These are phyloP conservation scores for Eudasyphora cyanicolor DNA, from an alignment of 2,888 invertebrate genomes.

Conservation along the genomic window DNA sequence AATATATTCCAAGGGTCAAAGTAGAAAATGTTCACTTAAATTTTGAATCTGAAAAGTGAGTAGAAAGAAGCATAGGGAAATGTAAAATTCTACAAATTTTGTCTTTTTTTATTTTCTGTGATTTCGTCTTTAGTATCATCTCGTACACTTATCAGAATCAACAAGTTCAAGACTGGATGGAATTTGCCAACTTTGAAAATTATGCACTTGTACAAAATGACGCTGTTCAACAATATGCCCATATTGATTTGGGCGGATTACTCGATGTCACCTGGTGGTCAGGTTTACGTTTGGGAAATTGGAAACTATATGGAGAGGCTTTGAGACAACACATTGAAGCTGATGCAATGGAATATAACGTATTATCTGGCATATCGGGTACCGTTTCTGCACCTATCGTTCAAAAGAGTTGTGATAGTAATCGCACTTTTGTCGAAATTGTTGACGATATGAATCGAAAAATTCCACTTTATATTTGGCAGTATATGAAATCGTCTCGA, in stretches of 20 bases:
- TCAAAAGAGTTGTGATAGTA: neutral
- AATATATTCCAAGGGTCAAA: constrained; percentile 2
- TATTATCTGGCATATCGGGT: constrained; percentile 35
- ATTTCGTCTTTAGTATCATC: neutral
- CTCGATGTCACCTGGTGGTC: constrained; percentile 50
- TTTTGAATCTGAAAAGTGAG: constrained; percentile 15
- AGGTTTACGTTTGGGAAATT: constrained; percentile 47
- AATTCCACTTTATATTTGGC: constrained; percentile 43
- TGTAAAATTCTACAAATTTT: too few relatives aligned
- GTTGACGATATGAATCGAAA: neutral
- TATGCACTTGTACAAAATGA: neutral
- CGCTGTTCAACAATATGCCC: neutral
- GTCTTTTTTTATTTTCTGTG: too few relatives aligned
- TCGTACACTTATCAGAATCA: constrained; percentile 3
- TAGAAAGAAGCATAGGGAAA: too few relatives aligned
- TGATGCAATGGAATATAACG: neutral
- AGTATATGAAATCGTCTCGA: constrained; percentile 36
- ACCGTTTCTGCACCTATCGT: neutral
- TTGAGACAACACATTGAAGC: constrained; percentile 7
- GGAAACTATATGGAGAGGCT: constrained; percentile 34
- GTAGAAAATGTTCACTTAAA: constrained; percentile 13
- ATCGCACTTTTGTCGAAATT: neutral
- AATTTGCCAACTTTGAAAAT: constrained; percentile 14
- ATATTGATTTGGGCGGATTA: constrained; percentile 26
- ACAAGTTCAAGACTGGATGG: neutral